Evolutionary conservation across 2,888 invertebrate species (phyloP), one percentile per base, ranked within the genome.

Genomic region (Andrena hattorfiana): DNA sequence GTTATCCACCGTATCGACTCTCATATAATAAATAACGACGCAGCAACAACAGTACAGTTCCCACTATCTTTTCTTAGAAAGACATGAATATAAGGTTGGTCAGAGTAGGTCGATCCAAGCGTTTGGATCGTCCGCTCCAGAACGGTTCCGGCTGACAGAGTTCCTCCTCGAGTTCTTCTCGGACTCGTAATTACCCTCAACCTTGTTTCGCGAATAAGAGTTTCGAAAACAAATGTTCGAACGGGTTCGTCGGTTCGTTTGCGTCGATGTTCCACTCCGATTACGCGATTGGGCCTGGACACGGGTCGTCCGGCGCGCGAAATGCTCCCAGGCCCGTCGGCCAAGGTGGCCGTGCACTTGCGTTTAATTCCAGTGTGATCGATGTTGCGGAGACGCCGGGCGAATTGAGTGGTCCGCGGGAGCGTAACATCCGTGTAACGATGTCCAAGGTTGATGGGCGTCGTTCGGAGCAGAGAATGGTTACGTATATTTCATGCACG

Each of bases 171-270:
- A 56, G 62, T 30, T 73, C 48, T 42, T 28, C 60, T 26, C 30
- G 64, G 63, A 20, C 54, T 56, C 60, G 42, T 56, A 74, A 83
- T 83, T 62, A 77, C 59, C 48, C 10, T 28, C 68, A 70, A 26
- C 78, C 74, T 67, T 79, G 64, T 79, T 79, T 71, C 70, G 28
- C 48, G 68, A 66, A 62, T 30, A 68, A 63, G 75, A 82, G 72
- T 76, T 67, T 76, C 72, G 76, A 71, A 71, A 84, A 83, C 73
- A 79, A 83, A 83, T 82, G 63, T 77, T 78, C 59, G 20, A 83
- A 81, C 66, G 62, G 78, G 60, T 75, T 78, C 78, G 71, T 1
- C 79, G 78, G 64, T 63, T 76, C 75, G 82, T 76, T 83, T 78
- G 56, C 82, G 28, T 8, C 71, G 68, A 63, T 70, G 82, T 84